Percentiles rank a stretch among this genome's conserved stretches.
These are phyloP conservation scores for Rhinella marina DNA, from an alignment of 2,797 vertebrate species.

Conservation along the genomic window DNA sequence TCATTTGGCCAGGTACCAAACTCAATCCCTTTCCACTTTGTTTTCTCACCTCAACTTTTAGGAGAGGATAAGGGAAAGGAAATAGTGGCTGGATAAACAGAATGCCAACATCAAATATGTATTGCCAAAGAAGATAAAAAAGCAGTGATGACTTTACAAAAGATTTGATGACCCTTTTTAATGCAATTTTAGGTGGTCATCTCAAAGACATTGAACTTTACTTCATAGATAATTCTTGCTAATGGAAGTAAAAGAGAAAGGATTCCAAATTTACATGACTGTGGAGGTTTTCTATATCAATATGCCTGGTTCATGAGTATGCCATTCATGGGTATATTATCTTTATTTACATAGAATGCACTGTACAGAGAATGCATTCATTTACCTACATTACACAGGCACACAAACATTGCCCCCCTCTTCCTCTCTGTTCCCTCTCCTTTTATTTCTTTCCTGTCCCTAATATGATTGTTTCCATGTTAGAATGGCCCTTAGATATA, in stretches of 20 bases:
- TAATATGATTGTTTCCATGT: neutral
- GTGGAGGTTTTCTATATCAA: neutral
- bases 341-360: neutral
- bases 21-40: neutral
- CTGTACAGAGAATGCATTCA: neutral
- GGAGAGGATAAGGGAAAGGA: neutral
- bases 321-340: neutral
- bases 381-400: neutral
- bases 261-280: slow-evolving; percentile 11
- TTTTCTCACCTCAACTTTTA: neutral
- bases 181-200: too few relatives aligned
- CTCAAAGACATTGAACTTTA: neutral
- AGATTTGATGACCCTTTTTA: too few relatives aligned
- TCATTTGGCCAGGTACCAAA: slow-evolving; percentile 12
- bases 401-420: neutral
- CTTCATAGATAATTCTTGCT: slow-evolving; percentile 49
- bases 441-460: neutral
- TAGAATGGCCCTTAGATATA: too few relatives aligned
- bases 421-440: neutral
- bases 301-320: neutral
- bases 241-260: neutral
- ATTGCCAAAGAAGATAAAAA: slow-evolving; percentile 16
- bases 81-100: neutral
- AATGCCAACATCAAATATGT: slow-evolving; percentile 32
- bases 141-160: neutral